Base-by-base conservation (phyloP, 2,113 vertebrate species). In the Girardinichthys multiradiatus region DNA sequence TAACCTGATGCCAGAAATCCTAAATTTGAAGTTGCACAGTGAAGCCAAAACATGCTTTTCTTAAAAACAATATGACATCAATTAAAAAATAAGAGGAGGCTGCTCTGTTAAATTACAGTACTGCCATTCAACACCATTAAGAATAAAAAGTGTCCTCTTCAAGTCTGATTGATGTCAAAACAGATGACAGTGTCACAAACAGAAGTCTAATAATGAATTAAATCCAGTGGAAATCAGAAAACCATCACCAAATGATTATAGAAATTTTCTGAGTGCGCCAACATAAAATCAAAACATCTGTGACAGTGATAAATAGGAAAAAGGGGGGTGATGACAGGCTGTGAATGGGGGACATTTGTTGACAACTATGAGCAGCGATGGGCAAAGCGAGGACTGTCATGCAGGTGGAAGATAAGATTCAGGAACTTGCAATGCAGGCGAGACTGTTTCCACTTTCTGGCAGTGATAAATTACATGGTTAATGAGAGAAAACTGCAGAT, bases 381-480 rank as follows among this genome's bases (percentile, higher is more conserved):
- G 8, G 51, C 29, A 33, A 2, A 59, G 57, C 61, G 1, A 76
- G 64, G 71, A 15, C 2, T 29, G 60, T 79, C 42, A 73, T 68
- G 59, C 78, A 88, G 82, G 79, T 83, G 78, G 76, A 72, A 72
- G 80, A 79, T 87, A 76, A 57, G 64, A 80, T 60, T 77, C 65
- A 63, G 69, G 33, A 51, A 68, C 24, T 69, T 0, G 57, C 58
- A 57, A 66, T 39, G 39, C 72, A 51, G 81, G 42, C 42, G 10
- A 61, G 65, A 57, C 68, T 58, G 64, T 42, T 15, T 59, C 63
- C 62, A 8, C 58, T 74, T 77, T 81, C 62, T 72, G 86, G 71
- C 74, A 77, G 70, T 74, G 80, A 87, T 75, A 72, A 74, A 88
- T 74, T 75, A 65, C 74, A 70, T 69, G 21, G 58, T 74, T 87